A percentile compares a stretch with the other conserved stretches of the same genome.
These are phyloP conservation scores for Callochromis pleurospilus DNA, from an alignment of 2,113 vertebrate species.

Conservation along the genomic window DNA sequence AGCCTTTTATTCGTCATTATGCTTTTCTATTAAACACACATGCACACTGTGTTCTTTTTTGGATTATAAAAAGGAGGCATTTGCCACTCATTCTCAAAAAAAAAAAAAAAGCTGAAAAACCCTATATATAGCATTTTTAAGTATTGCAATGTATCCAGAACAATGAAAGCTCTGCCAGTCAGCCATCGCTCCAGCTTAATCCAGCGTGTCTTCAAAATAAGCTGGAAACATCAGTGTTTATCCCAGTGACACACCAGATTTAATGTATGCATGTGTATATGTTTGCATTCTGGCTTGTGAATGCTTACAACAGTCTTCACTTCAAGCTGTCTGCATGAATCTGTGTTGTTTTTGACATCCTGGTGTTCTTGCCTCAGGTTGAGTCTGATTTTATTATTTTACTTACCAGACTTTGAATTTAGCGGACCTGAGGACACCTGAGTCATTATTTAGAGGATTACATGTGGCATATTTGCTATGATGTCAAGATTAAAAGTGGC, in stretches of 20 bases:
- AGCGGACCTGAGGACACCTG: neutral
- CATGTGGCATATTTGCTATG: neutral
- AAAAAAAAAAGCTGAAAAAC: neutral
- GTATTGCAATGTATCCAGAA: neutral
- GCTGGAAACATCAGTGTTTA: conserved; percentile 16
- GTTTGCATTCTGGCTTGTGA: neutral
- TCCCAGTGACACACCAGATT: conserved; percentile 4
- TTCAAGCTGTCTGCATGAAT: neutral
- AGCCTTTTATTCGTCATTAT: neutral
- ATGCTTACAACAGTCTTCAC: neutral
- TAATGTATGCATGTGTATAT: neutral
- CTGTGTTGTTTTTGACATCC: neutral
- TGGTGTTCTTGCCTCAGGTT: neutral
- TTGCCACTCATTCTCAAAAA: neutral
- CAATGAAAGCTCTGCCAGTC: conserved; percentile 34
- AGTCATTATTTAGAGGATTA: neutral
- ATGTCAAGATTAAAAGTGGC: conserved; percentile 24
- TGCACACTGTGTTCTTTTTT: neutral
- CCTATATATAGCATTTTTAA: neutral
- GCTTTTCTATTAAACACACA: neutral
- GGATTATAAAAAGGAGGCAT: neutral
- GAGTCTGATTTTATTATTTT: neutral
- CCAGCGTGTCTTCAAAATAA: conserved; percentile 12
- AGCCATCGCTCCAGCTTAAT: conserved; percentile 28
- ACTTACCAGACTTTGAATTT: neutral